phyloP scores from a whole-genome alignment of 2,888 invertebrate genomes.

The Melolontha melolontha region DNA sequence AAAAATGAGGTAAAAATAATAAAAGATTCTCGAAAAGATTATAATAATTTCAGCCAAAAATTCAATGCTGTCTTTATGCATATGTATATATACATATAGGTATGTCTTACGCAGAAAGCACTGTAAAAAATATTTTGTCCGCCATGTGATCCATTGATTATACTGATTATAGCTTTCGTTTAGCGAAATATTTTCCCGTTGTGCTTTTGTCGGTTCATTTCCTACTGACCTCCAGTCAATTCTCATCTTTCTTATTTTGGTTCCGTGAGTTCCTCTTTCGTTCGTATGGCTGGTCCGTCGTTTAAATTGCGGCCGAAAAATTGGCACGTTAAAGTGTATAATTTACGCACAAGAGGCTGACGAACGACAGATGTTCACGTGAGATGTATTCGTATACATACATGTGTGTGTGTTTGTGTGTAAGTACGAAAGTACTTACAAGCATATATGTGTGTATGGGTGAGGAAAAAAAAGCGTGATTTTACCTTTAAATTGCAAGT shows the following conservation, averaged over 20 bases:
- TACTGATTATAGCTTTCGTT: conserved; percentile 35
- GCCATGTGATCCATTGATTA: conserved; percentile 30
- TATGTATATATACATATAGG: too few species aligned
- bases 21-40: conserved; percentile 26
- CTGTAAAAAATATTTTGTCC: conserved; percentile 7
- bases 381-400: conserved; percentile 1
- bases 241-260: conserved; percentile 29
- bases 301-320: conserved; percentile 32
- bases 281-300: neutral
- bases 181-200: conserved; percentile 35
- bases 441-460: neutral
- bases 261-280: conserved; percentile 13
- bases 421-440: neutral
- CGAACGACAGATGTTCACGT: conserved; percentile 41
- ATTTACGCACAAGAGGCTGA: conserved; percentile 32
- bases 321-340: conserved; percentile 39
- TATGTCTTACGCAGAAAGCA: too few species aligned
- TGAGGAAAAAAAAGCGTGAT: conserved; percentile 32
- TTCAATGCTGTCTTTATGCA: conserved; percentile 7
- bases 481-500: conserved; percentile 38
- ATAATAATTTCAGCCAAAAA: conserved; percentile 26
- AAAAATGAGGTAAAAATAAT: conserved; percentile 21
- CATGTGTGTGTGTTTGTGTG: too few species aligned
- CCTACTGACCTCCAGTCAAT: conserved; percentile 35
- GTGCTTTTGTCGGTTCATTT: conserved; percentile 12